Evolutionary conservation across 2,113 vertebrate genomes (phyloP).

Genomic region (Seriola dumerili): DNA sequence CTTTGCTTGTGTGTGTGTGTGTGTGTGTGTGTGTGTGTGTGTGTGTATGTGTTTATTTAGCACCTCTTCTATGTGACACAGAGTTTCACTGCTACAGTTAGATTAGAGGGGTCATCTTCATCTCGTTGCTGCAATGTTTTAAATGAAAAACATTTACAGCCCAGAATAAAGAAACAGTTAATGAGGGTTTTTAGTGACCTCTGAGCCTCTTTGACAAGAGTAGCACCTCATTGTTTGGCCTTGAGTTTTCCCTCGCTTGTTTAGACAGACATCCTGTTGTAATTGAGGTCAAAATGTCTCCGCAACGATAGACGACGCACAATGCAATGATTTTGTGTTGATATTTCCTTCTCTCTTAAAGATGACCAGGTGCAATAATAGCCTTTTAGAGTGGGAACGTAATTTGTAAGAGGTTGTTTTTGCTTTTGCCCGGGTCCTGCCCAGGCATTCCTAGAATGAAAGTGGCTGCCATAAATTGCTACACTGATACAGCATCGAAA

Average conservation of each 20-base stretch:
- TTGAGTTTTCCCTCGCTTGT: conserved; percentile 60
- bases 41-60: not conserved
- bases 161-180: conserved; percentile 55
- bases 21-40: not conserved
- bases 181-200: conserved; percentile 62
- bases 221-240: conserved; percentile 72
- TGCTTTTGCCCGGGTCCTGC: conserved; percentile 21
- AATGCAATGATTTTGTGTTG: conserved; percentile 51
- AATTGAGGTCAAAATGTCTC: conserved; percentile 77
- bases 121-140: conserved; percentile 35
- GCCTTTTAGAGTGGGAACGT: conserved; percentile 26
- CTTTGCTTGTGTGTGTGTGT: not conserved
- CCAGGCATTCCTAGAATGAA: conserved; percentile 30
- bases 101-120: conserved; percentile 43
- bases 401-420: conserved; percentile 43
- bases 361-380: conserved; percentile 46
- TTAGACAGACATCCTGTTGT: conserved; percentile 54
- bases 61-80: conserved; percentile 4
- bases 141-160: conserved; percentile 53
- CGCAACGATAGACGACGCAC: not conserved
- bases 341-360: conserved; percentile 43
- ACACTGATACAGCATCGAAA: conserved; percentile 10
- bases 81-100: conserved; percentile 20
- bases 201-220: conserved; percentile 58
- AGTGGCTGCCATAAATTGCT: conserved; percentile 14